Percentiles rank a stretch among this genome's conserved stretches.
phyloP scores from a whole-genome alignment of 2,797 vertebrate species.

The Smutsia gigantea region DNA sequence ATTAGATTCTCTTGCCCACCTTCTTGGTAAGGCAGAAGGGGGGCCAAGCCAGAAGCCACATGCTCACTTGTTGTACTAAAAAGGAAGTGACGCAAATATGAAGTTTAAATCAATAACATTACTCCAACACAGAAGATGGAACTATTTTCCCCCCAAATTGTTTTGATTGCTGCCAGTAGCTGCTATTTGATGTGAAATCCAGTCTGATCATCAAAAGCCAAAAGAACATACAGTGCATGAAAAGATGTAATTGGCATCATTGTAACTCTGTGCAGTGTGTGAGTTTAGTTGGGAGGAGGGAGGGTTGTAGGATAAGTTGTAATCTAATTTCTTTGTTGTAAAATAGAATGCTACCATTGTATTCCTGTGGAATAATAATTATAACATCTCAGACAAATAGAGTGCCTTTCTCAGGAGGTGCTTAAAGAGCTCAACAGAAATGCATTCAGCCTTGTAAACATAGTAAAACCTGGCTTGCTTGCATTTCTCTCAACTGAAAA shows the following conservation, averaged over 20 bases:
- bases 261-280: neutral
- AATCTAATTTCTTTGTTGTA: slow-evolving; percentile 77
- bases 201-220: slow-evolving; percentile 47
- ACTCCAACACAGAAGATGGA: slow-evolving; percentile 56
- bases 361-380: slow-evolving; percentile 64
- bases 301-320: slow-evolving; percentile 57
- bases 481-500: slow-evolving; percentile 36
- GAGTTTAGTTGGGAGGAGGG: slow-evolving; percentile 35
- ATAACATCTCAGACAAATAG: slow-evolving; percentile 40
- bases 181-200: slow-evolving; percentile 62
- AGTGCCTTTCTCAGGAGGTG: slow-evolving; percentile 47
- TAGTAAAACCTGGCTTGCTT: neutral
- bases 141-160: slow-evolving; percentile 56
- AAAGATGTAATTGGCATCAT: slow-evolving; percentile 41
- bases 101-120: slow-evolving; percentile 50
- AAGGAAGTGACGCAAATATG: slow-evolving; percentile 42
- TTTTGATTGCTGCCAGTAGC: slow-evolving; percentile 64
- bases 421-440: slow-evolving; percentile 11
- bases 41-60: neutral
- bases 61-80: neutral
- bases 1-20: neutral
- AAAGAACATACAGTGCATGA: slow-evolving; percentile 20
- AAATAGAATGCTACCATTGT: slow-evolving; percentile 62
- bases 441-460: slow-evolving; percentile 53
- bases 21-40: neutral